Evolutionary conservation across 2,113 vertebrate species (phyloP).

Genomic region (Ophiodon elongatus): DNA sequence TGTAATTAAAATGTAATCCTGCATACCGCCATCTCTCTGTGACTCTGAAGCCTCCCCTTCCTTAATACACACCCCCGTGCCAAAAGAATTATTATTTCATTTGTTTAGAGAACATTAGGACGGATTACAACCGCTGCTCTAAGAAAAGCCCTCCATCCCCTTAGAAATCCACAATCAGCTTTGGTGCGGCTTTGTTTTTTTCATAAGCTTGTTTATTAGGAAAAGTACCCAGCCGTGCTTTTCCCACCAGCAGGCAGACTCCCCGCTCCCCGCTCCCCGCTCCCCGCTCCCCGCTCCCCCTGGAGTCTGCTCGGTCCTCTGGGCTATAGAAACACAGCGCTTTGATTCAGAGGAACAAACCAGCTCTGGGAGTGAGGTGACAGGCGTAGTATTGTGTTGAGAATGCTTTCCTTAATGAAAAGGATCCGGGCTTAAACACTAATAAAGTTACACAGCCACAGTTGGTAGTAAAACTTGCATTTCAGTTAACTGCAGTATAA

Average conservation of each 20-base stretch:
- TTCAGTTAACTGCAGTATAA: not conserved
- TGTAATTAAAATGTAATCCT: constrained; percentile 48
- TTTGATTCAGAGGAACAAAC: constrained; percentile 42
- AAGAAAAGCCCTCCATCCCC: constrained; percentile 55
- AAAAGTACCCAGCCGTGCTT: constrained; percentile 52
- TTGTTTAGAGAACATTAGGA: constrained; percentile 64
- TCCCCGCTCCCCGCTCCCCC: too few species aligned
- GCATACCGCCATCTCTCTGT: not conserved
- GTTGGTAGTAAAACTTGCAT: not conserved
- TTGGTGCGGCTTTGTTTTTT: constrained; percentile 64
- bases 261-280: too few species aligned
- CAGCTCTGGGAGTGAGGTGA: too few species aligned
- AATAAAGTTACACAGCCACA: not conserved
- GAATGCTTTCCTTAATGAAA: not conserved
- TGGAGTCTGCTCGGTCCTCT: constrained; percentile 42
- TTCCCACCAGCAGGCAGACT: constrained; percentile 59
- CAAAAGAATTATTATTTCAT: constrained; percentile 56
- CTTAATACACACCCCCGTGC: constrained; percentile 34
- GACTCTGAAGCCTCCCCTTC: constrained; percentile 12
- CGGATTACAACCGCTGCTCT: constrained; percentile 58
- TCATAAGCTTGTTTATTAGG: constrained; percentile 66
- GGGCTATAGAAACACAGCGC: constrained; percentile 29
- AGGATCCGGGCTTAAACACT: not conserved
- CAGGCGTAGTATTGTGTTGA: not conserved
- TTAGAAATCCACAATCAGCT: constrained; percentile 74